A percentile compares a stretch with the other conserved stretches of the same genome.
These are phyloP conservation scores for Artibeus jamaicensis DNA, from an alignment of 2,797 vertebrate species.

Conservation along the genomic window DNA sequence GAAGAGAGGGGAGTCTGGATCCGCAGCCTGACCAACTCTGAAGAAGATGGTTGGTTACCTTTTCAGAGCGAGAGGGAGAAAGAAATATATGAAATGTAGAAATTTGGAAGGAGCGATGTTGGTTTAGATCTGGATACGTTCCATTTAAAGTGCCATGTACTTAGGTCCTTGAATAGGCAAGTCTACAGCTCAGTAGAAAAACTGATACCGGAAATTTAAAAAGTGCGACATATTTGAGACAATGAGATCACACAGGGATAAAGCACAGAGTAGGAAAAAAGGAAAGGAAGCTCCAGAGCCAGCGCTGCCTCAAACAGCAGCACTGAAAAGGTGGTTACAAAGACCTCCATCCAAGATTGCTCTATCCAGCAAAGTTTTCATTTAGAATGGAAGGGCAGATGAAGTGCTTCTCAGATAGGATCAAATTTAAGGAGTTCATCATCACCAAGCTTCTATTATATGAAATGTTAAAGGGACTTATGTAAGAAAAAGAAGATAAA, in stretches of 20 bases:
- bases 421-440: no score
- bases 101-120: neutral
- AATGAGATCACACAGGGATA: neutral
- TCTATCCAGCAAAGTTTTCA: no score
- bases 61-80: neutral
- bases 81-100: neutral
- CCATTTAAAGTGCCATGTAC: neutral
- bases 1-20: neutral
- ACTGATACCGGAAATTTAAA: neutral
- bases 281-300: neutral
- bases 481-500: no score
- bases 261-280: neutral
- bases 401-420: no score
- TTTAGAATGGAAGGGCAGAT: no score
- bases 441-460: no score
- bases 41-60: neutral
- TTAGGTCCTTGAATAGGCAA: neutral
- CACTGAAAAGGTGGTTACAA: neutral
- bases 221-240: constrained; percentile 31
- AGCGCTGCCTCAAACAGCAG: neutral
- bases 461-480: no score
- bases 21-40: neutral
- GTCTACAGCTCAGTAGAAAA: neutral
- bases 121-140: neutral
- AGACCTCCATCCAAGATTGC: no score